phyloP scores from a whole-genome alignment of 2,888 invertebrate genomes.

The Bruchidius siliquastri region DNA sequence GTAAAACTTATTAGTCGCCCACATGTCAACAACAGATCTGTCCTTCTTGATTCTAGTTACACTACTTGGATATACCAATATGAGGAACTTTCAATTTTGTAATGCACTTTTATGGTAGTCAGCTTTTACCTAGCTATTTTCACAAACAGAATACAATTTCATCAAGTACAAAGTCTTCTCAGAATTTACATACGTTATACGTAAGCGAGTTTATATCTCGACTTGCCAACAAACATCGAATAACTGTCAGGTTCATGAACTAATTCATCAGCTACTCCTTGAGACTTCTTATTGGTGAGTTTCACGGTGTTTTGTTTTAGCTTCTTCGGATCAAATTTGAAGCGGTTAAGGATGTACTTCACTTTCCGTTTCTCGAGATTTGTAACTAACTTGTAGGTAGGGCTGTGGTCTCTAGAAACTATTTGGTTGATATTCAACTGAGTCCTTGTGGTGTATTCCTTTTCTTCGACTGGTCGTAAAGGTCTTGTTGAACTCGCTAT shows the following conservation, averaged over 20 bases:
- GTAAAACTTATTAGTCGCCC: too few species aligned
- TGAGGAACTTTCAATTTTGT: too few species aligned
- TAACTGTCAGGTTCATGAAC: background rate
- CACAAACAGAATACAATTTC: too few species aligned
- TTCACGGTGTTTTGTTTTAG: background rate
- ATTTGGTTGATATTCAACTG: background rate
- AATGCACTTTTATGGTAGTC: too few species aligned
- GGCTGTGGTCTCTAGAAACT: background rate
- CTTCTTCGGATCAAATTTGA: background rate
- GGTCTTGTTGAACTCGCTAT: constrained; percentile 5
- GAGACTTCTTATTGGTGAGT: background rate
- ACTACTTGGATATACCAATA: too few species aligned
- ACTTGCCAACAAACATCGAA: background rate
- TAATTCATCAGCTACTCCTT: background rate
- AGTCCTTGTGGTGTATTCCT: background rate
- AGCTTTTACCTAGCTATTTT: too few species aligned
- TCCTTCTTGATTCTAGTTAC: too few species aligned
- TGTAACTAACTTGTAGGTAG: background rate
- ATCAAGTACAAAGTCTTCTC: background rate
- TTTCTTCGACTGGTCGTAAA: constrained; percentile 1
- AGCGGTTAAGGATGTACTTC: background rate
- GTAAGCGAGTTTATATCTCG: background rate
- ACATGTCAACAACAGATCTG: too few species aligned
- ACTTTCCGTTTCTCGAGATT: background rate
- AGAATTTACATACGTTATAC: background rate